Base-by-base conservation (phyloP, 2,888 invertebrate genomes). In the Perithous albicinctus region DNA sequence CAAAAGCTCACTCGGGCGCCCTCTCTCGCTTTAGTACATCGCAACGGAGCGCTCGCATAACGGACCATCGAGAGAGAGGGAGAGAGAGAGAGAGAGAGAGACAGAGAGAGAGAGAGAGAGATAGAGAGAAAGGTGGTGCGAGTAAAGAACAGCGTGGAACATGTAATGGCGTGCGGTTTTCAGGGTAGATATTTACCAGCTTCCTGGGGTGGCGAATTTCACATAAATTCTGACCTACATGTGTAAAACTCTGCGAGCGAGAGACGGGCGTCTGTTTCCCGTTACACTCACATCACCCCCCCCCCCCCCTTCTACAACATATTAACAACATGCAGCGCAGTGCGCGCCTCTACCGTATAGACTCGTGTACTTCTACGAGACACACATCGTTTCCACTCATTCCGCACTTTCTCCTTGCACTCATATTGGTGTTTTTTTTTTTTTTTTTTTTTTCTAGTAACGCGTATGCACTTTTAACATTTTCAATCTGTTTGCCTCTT, bases 181-280 rank as follows among this genome's bases (percentile, higher is more conserved):
- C 69, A 76, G 70, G 73, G 41, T 66, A 69, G 70, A 79, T 82
- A 83, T 85, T 82, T 75, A 81, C 80, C 72, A 67, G 59, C 72
- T 48, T 56, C 59, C 20, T 6, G 32, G 76, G 75, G 76, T 78
- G 75, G 72, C 56, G 70, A 76, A 82, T 82, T 86, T 83, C 78
- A 61, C 85, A 85, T 82, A 86, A 85, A 84, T 82, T 83, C 54
- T 80, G 80, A 85, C 83, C 80, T 82, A 84, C 78, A 79, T 86
- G 80, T 81, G 82, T 81, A 75, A 83, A 82, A 84, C 51, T 85
- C 70, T 66, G 41, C n/a, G 61, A 72, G 29, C 29, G 23, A 74
- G 48, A 59, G 43, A 59, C 29, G 41, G 8, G 12, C 48, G 41
- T 56, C 56, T 51, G 43, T 41, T 56, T 43, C 29, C 15, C 43